Evolutionary conservation across 2,888 invertebrate species (phyloP).

Genomic region (Hemistola chrysoprasaria): DNA sequence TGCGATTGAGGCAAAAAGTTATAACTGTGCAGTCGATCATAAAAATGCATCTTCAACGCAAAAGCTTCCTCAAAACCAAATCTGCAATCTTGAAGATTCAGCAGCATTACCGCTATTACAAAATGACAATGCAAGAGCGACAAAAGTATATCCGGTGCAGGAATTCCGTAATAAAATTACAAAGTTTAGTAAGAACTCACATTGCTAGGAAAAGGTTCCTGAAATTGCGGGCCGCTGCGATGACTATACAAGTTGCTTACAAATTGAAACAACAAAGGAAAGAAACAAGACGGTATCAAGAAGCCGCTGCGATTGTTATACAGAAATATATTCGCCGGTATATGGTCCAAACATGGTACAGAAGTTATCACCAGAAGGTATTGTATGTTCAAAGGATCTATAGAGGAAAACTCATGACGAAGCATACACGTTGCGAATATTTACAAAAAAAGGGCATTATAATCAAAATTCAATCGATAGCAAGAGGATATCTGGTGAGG

Average conservation of each 20-base stretch:
- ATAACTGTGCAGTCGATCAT: constrained; percentile 58
- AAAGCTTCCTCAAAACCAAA: constrained; percentile 39
- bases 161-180: constrained; percentile 42
- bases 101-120: constrained; percentile 56
- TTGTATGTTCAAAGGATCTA: constrained; percentile 63
- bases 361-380: constrained; percentile 45
- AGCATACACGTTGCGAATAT: constrained; percentile 55
- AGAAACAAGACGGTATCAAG: constrained; percentile 35
- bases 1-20: constrained; percentile 45
- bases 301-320: constrained; percentile 51
- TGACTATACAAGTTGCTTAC: constrained; percentile 63
- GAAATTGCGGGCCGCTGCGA: constrained; percentile 41
- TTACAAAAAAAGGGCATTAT: constrained; percentile 51
- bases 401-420: constrained; percentile 61
- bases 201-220: constrained; percentile 52
- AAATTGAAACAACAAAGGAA: constrained; percentile 47
- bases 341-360: constrained; percentile 48
- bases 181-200: constrained; percentile 46
- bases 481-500: constrained; percentile 76
- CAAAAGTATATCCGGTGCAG: constrained; percentile 39
- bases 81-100: constrained; percentile 59
- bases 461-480: constrained; percentile 62
- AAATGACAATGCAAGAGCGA: constrained; percentile 38
- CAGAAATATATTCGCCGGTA: constrained; percentile 62
- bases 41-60: constrained; percentile 53